phyloP scores from a whole-genome alignment of 1,140 invertebrate genomes.

The Trichogramma pretiosum region DNA sequence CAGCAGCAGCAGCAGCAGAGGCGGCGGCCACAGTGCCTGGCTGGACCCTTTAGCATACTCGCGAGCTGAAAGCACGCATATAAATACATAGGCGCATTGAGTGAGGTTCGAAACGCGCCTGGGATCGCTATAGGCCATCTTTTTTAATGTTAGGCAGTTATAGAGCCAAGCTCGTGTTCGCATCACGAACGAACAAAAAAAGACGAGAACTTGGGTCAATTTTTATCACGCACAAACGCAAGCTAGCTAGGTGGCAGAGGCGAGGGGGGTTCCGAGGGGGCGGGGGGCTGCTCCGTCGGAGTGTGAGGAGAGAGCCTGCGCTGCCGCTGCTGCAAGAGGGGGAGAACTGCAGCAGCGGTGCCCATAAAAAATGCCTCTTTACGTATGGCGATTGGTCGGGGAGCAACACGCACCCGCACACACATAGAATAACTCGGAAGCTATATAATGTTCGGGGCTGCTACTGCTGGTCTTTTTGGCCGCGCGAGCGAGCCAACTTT shows the following conservation, averaged over 20 bases:
- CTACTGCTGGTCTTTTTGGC: no score
- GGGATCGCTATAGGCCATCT: slow-evolving; percentile 46
- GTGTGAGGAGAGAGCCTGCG: not conserved
- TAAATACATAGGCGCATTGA: no score
- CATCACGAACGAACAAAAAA: slow-evolving; percentile 25
- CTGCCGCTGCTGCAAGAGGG: slow-evolving; percentile 35
- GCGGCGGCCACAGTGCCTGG: no score
- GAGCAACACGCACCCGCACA: slow-evolving; percentile 37
- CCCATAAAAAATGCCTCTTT: slow-evolving; percentile 49
- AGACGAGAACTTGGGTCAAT: slow-evolving; percentile 44
- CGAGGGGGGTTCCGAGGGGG: not conserved
- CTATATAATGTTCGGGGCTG: no score
- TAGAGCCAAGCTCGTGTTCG: slow-evolving; percentile 24
- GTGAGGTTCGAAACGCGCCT: no score
- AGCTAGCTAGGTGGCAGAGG: not conserved
- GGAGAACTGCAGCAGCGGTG: slow-evolving; percentile 34
- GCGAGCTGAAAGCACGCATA: no score
- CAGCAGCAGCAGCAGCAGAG: no score
- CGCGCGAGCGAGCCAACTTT: no score
- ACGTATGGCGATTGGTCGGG: slow-evolving; percentile 48
- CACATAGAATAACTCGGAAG: no score
- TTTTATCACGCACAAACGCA: slow-evolving; percentile 36
- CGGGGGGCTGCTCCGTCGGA: slow-evolving; percentile 26
- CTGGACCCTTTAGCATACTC: no score
- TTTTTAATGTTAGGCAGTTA: slow-evolving; percentile 49